Evolutionary conservation across 2,888 invertebrate genomes (phyloP).

Genomic region (Tinea semifulvella): DNA sequence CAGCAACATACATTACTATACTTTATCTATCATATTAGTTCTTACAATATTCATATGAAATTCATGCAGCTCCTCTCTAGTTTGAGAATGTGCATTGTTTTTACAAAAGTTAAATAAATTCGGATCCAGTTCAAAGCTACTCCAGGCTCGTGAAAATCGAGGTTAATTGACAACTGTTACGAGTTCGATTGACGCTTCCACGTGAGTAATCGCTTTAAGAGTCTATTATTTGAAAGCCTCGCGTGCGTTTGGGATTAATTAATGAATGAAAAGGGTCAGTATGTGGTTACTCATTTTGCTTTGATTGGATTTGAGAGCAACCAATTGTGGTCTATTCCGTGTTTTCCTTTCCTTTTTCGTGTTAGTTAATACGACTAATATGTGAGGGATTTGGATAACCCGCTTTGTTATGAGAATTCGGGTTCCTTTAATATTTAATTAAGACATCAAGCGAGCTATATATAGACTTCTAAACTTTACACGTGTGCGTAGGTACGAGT

Average conservation of each 20-base stretch:
- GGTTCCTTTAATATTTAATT: background rate
- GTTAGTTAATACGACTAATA: constrained; percentile 3
- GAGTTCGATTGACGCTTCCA: constrained; percentile 42
- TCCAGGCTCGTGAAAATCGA: constrained; percentile 12
- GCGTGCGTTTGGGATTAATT: constrained; percentile 50
- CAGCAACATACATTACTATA: no score
- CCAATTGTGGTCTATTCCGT: constrained; percentile 29
- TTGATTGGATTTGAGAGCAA: constrained; percentile 42
- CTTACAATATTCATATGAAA: no score
- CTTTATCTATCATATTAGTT: no score
- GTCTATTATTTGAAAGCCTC: constrained; percentile 48
- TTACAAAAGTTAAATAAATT: background rate
- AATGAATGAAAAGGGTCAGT: constrained; percentile 54
- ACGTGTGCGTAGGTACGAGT: no score
- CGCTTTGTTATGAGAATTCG: background rate
- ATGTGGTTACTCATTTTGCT: constrained; percentile 41
- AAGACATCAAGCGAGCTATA: background rate
- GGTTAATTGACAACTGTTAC: constrained; percentile 38
- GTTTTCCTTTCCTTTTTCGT: constrained; percentile 23
- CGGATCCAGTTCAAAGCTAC: constrained; percentile 7
- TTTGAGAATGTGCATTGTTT: background rate
- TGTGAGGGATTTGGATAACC: constrained; percentile 4
- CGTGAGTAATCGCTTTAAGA: constrained; percentile 47
- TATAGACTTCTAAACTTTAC: no score
- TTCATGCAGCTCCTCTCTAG: no score